These are phyloP conservation scores for Corydoras sp. DNA, from an alignment of 2,113 vertebrate genomes.

Conservation along the genomic window DNA sequence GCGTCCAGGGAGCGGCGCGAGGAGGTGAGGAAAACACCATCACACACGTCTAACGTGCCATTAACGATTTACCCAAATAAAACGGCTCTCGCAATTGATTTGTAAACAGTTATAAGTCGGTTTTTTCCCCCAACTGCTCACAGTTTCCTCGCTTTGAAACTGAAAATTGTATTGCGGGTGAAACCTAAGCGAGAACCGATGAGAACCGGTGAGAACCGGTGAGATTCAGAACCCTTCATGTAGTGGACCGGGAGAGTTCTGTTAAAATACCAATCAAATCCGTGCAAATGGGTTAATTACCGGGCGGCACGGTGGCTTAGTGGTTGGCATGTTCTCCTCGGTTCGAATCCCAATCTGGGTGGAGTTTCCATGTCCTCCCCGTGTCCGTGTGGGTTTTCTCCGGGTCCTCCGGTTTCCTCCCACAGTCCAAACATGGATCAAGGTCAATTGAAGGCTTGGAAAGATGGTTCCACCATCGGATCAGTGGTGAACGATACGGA, in stretches of 20 bases:
- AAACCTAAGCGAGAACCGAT: not conserved
- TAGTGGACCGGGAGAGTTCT: not conserved
- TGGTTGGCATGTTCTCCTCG: no score
- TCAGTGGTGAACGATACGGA: no score
- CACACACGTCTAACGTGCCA: conserved; percentile 47
- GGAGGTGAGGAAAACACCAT: conserved; percentile 55
- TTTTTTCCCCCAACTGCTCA: conserved; percentile 5
- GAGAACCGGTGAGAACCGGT: conserved; percentile 13
- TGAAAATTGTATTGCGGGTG: conserved; percentile 30
- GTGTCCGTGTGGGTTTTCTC: no score
- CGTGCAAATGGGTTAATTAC: no score
- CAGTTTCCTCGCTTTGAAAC: conserved; percentile 18
- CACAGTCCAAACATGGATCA: no score
- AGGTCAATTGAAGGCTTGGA: no score
- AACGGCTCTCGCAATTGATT: conserved; percentile 42
- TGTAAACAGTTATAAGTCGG: conserved; percentile 40
- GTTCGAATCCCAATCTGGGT: no score
- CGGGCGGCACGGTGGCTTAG: no score
- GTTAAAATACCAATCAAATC: no score
- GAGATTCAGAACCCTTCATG: not conserved
- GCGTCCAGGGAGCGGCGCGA: conserved; percentile 47
- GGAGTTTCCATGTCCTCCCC: no score
- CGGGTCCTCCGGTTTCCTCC: no score
- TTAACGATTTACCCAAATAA: conserved; percentile 48
- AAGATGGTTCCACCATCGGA: no score